Conservation (phyloP, 2,797 vertebrate genomes). For the Manis crassicaudata region DNA sequence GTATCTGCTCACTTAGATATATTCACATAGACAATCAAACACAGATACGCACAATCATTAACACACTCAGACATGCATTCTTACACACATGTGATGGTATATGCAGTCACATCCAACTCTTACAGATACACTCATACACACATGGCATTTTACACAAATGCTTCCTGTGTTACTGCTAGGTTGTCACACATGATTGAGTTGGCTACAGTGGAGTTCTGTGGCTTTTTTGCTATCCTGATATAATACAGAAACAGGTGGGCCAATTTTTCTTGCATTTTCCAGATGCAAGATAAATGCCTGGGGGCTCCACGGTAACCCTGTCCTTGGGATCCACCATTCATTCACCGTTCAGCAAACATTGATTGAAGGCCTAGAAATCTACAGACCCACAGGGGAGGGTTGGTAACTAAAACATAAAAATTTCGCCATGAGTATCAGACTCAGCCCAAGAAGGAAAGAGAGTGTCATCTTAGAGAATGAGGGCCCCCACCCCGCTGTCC, state of each 20-base stretch:
- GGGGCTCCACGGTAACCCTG: slow-evolving; percentile 41
- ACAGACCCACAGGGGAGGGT: not conserved
- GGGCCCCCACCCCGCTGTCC: not conserved
- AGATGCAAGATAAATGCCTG: slow-evolving; percentile 73
- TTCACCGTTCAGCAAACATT: slow-evolving; percentile 58
- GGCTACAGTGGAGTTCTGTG: slow-evolving; percentile 72
- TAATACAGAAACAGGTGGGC: slow-evolving; percentile 73
- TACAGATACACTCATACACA: not conserved
- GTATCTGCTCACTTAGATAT: not conserved
- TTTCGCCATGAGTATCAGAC: not conserved
- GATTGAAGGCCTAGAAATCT: slow-evolving; percentile 52
- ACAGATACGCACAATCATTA: not conserved
- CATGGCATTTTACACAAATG: not conserved
- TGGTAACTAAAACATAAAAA: slow-evolving; percentile 39
- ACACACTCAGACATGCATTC: not conserved
- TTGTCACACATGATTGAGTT: slow-evolving; percentile 75
- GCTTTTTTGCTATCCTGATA: slow-evolving; percentile 71
- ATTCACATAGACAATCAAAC: not conserved
- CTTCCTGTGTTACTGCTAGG: not conserved
- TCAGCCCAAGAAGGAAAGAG: not conserved
- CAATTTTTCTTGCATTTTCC: slow-evolving; percentile 78
- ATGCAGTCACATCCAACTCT: not conserved
- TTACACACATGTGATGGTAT: not conserved
- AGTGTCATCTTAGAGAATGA: not conserved
- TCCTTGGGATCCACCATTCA: slow-evolving; percentile 68